These are phyloP conservation scores for Megalopta genalis DNA, from an alignment of 1,140 invertebrate genomes.

Conservation along the genomic window DNA sequence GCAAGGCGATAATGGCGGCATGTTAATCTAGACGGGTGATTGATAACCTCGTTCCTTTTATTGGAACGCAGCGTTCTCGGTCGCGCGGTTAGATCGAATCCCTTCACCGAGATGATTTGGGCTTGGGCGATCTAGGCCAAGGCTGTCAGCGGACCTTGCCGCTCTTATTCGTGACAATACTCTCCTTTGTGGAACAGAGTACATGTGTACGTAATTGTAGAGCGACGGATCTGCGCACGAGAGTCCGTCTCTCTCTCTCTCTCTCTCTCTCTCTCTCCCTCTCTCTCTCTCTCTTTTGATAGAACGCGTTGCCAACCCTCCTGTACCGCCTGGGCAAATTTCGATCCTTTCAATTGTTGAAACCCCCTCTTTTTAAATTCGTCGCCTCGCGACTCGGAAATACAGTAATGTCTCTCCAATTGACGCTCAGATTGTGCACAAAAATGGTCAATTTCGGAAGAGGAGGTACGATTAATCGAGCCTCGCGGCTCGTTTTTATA, in stretches of 20 bases:
- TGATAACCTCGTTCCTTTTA: neutral
- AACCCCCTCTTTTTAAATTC: too few species aligned
- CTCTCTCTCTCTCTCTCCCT: neutral
- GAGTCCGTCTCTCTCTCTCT: neutral
- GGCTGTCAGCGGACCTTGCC: slow-evolving; percentile 33
- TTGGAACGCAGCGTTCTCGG: neutral
- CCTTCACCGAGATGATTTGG: slow-evolving; percentile 25
- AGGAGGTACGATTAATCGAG: too few species aligned
- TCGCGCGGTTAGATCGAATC: slow-evolving; percentile 8
- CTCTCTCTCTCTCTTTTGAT: neutral
- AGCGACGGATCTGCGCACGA: neutral
- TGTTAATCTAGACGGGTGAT: neutral
- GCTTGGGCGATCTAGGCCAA: slow-evolving; percentile 49
- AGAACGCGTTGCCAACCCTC: neutral
- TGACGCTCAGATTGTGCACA: too few species aligned
- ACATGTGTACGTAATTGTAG: neutral
- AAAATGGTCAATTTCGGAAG: too few species aligned
- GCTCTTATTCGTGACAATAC: slow-evolving; percentile 35
- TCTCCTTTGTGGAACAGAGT: slow-evolving; percentile 27
- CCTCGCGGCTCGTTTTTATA: too few species aligned
- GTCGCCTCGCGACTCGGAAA: too few species aligned
- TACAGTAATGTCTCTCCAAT: too few species aligned
- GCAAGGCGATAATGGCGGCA: neutral
- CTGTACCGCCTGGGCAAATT: too few species aligned
- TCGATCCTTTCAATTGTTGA: too few species aligned